These are phyloP conservation scores for Macroramphosus scolopax DNA, from an alignment of 2,797 vertebrate genomes.

Conservation along the genomic window DNA sequence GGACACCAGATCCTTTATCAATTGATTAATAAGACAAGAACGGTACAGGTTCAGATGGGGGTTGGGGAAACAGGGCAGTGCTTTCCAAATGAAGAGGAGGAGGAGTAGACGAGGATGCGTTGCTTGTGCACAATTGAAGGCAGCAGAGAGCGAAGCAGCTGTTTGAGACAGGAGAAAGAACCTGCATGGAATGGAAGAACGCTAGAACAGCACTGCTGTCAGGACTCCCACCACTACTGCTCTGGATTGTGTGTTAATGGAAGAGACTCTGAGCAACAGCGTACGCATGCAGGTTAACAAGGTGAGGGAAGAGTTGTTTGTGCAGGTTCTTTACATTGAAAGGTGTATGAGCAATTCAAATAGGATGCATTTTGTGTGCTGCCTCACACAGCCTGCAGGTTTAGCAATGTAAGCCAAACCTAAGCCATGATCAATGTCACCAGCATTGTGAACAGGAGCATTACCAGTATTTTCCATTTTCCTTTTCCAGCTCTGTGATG, in stretches of 20 bases:
- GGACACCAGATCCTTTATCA: too few relatives aligned
- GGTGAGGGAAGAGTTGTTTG: slow-evolving; percentile 24
- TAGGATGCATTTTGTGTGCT: not conserved
- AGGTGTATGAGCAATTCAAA: slow-evolving; percentile 10
- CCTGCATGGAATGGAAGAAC: slow-evolving; percentile 63
- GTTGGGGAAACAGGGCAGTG: slow-evolving; percentile 26
- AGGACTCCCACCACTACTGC: slow-evolving; percentile 22
- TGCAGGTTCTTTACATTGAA: slow-evolving; percentile 8
- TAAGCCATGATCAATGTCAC: slow-evolving; percentile 1
- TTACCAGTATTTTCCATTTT: slow-evolving; percentile 6
- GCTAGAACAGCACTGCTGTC: slow-evolving; percentile 34
- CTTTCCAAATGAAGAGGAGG: slow-evolving; percentile 35
- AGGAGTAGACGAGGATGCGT: slow-evolving; percentile 47
- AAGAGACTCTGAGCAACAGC: slow-evolving; percentile 34
- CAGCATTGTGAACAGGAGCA: too few relatives aligned
- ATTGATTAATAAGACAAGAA: too few relatives aligned
- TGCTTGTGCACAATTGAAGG: slow-evolving; percentile 60
- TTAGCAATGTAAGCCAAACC: slow-evolving; percentile 14
- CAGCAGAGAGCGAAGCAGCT: slow-evolving; percentile 52
- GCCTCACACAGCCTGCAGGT: too few relatives aligned
- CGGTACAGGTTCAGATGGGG: slow-evolving; percentile 19
- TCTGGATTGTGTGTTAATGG: slow-evolving; percentile 41
- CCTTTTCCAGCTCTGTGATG: slow-evolving; percentile 43
- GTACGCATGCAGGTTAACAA: slow-evolving; percentile 24
- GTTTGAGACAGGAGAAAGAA: slow-evolving; percentile 44